Evolutionary conservation across 2,888 invertebrate species (phyloP), one percentile per base, ranked within the genome.

Genomic region (Thyatira batis): DNA sequence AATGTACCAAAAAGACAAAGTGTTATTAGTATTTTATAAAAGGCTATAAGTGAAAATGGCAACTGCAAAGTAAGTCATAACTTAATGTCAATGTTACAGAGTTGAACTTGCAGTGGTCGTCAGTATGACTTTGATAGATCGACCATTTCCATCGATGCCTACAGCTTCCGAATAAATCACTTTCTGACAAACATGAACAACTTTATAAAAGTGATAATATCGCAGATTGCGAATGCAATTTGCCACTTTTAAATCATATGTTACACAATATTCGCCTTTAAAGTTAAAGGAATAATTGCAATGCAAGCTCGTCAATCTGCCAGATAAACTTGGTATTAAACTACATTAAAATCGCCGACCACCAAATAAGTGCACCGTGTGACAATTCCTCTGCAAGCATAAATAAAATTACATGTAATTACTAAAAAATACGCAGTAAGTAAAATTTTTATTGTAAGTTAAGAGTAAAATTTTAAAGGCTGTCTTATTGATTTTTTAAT

Each of bases 381-480:
- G 65, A 73, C 65, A 70, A 76, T 78, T 76, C 78, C 71, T 70
- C 71, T 49, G 61, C 62, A 69, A 71, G 73, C 72, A 71, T 80
- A 80, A 80, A 81, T 78, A 76, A 79, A 76, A 82, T 80, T 80
- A 78, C 63, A 69, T 69, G 63, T 75, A 80, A 83, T 84, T 76
- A 78, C 67, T 58, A 68, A 60, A 71, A 68, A 70, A 69, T 69
- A 67, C 52, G 53, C 45, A 48, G 30, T 30, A 54, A 49, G 56
- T 55, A 65, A 59, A 57, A 60, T 39, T 27, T 27, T 39, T 39
- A n/a, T n/a, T n/a, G n/a, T 11, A 28, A 17, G 10, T 56, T 61
- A 54, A 61, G 61, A 58, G 55, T 57, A 60, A 58, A 67, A 74
- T 69, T 65, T 64, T 66, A 63, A 61, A 53, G 65, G 60, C 60